Evolutionary conservation across 2,797 vertebrate genomes (phyloP).

Genomic region (Valencia hispanica): DNA sequence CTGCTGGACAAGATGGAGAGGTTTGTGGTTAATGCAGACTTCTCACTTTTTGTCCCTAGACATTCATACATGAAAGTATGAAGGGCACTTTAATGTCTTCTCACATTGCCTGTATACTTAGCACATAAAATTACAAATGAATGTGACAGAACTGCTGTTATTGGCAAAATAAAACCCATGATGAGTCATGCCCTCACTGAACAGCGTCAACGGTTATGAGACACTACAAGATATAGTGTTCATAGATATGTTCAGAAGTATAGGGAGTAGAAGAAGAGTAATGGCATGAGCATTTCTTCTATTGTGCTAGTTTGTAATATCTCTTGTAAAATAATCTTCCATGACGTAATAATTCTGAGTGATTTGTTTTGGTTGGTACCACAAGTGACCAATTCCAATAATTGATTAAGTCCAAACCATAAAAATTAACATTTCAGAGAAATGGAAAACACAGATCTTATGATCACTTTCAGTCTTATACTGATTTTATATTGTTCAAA

Average conservation of each 20-base stretch:
- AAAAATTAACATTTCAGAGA: slow-evolving; percentile 6
- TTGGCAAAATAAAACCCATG: slow-evolving; percentile 4
- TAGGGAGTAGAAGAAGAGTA: slow-evolving; percentile 7
- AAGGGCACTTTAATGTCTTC: neutral
- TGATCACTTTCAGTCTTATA: slow-evolving; percentile 11
- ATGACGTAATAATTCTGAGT: slow-evolving; percentile 5
- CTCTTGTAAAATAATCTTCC: neutral
- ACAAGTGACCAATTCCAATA: slow-evolving; percentile 16
- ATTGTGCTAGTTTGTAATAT: slow-evolving; percentile 6
- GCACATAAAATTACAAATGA: neutral
- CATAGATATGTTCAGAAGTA: neutral
- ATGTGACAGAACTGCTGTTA: slow-evolving; percentile 2
- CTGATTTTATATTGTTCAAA: neutral
- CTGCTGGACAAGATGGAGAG: slow-evolving; percentile 96
- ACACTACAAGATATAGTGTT: neutral
- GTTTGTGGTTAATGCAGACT: slow-evolving; percentile 63
- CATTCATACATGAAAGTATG: neutral
- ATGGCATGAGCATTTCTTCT: slow-evolving; percentile 3
- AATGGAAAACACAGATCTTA: slow-evolving; percentile 4
- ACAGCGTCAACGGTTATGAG: neutral
- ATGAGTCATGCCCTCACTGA: slow-evolving; percentile 32
- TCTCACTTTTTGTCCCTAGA: neutral
- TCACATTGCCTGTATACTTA: slow-evolving; percentile 1
- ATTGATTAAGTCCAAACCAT: neutral
- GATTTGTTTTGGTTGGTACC: slow-evolving; percentile 7